phyloP scores from a whole-genome alignment of 2,888 invertebrate genomes.

The Drosophila paramelanica region DNA sequence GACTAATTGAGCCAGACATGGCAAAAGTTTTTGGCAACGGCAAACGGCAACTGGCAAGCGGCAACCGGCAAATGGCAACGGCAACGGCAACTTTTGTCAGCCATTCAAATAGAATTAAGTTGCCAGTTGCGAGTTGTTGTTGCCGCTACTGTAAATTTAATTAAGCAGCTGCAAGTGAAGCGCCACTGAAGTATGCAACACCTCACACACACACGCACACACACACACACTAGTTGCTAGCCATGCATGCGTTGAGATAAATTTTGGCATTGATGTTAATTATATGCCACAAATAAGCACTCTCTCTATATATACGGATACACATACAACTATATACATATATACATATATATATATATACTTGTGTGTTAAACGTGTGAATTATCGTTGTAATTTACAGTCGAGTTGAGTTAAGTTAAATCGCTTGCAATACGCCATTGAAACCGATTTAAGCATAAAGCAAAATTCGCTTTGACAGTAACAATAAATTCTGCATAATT shows the following conservation, averaged over 20 bases:
- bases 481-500: conserved; percentile 46
- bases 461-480: conserved; percentile 11
- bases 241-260: conserved; percentile 28
- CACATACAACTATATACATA: neutral
- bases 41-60: conserved; percentile 13
- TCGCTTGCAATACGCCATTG: conserved; percentile 4
- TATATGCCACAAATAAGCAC: conserved; percentile 4
- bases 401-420: conserved; percentile 14
- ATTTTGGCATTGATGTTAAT: conserved; percentile 33
- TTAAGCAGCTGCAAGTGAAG: conserved; percentile 47
- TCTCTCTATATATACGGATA: neutral
- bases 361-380: conserved; percentile 3
- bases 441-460: neutral
- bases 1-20: conserved; percentile 49
- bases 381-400: conserved; percentile 37
- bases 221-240: conserved; percentile 2
- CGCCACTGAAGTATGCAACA: conserved; percentile 47
- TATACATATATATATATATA: neutral
- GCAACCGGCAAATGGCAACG: neutral
- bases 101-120: conserved; percentile 49
- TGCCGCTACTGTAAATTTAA: conserved; percentile 50
- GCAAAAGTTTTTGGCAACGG: conserved; percentile 33
- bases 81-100: conserved; percentile 45
- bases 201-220: neutral
- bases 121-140: conserved; percentile 15